Conservation (phyloP, 2,888 invertebrate species). For the Pseudeuparius sepicola region DNA sequence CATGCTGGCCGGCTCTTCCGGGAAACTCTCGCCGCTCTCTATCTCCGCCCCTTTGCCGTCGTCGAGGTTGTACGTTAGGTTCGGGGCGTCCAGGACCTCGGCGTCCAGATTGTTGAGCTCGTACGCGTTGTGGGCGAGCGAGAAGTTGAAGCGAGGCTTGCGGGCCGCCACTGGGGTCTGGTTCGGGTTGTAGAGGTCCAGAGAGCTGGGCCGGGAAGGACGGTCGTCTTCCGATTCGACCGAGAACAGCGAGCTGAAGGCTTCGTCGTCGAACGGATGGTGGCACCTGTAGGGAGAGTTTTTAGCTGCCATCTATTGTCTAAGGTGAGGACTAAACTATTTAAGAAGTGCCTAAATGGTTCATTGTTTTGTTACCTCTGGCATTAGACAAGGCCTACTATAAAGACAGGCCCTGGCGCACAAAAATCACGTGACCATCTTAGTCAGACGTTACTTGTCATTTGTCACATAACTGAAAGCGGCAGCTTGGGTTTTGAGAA, state of each 20-base stretch:
- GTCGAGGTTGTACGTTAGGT: conserved; percentile 36
- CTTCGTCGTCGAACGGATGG: conserved; percentile 32
- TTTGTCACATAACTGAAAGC: no score
- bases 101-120: conserved; percentile 57
- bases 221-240: conserved; percentile 35
- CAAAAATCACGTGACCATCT: no score
- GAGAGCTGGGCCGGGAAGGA: conserved; percentile 46
- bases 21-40: conserved; percentile 37
- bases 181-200: conserved; percentile 54
- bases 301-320: no score
- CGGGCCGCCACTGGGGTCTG: conserved; percentile 50
- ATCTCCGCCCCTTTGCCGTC: conserved; percentile 34
- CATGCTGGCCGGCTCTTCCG: conserved; percentile 47
- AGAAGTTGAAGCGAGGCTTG: conserved; percentile 61
- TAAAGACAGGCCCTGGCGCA: no score
- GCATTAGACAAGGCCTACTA: no score
- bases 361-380: no score
- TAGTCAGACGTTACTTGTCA: no score
- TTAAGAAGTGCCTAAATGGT: no score
- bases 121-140: conserved; percentile 55
- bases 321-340: no score
- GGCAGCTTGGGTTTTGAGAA: no score
- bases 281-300: conserved; percentile 13
- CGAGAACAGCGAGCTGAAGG: conserved; percentile 37
- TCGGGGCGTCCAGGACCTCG: conserved; percentile 53